Evolutionary conservation across 2,888 invertebrate genomes (phyloP), one percentile per base, ranked within the genome.

Genomic region (Sarcophaga subvicina): DNA sequence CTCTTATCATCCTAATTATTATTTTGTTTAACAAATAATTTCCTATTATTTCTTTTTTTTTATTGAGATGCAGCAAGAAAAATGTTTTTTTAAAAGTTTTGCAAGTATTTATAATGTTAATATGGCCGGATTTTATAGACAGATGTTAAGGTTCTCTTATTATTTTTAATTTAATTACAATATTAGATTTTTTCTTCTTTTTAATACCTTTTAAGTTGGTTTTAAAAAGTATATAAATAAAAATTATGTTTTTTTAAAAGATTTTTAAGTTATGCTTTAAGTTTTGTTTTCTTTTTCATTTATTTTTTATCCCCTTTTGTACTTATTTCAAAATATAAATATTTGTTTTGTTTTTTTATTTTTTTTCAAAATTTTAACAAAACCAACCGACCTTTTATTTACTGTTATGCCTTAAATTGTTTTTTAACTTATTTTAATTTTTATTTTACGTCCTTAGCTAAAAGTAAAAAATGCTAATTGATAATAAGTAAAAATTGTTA

Each of bases 41-140:
- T 54, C 14, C 12, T 14, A 54, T 67, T 59, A 6, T 54, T 5
- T 54, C 6, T 27, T 27, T 67, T 62, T 22, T 47, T 72, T 22
- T 45, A 17, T 12, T 54, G 27, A 22, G 49, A 63, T 67, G 64
- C 37, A 77, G 70, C 20, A 11, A 4, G 76, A 77, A 78, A 37
- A 54, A 25, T 77, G 12, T 47, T 66, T 0, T 70, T 45, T 63
- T 59, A 45, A 62, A 77, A 71, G 47, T 73, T 27, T 45, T 73
- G 67, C 59, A 60, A 76, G 60, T 59, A 64, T 80, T n/a, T 60
- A 20, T 76, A 75, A 70, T 79, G 79, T 66, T 82, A 75, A 82
- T 79, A 86, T 86, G 85, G 85, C 82, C 85, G 85, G 85, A 86
- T 70, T 86, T 79, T 62, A 79, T 60, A 79, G 62, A 85, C 63